Evolutionary conservation across 2,797 vertebrate genomes (phyloP), one percentile per base, ranked within the genome.

Genomic region (Lacerta bilineata): DNA sequence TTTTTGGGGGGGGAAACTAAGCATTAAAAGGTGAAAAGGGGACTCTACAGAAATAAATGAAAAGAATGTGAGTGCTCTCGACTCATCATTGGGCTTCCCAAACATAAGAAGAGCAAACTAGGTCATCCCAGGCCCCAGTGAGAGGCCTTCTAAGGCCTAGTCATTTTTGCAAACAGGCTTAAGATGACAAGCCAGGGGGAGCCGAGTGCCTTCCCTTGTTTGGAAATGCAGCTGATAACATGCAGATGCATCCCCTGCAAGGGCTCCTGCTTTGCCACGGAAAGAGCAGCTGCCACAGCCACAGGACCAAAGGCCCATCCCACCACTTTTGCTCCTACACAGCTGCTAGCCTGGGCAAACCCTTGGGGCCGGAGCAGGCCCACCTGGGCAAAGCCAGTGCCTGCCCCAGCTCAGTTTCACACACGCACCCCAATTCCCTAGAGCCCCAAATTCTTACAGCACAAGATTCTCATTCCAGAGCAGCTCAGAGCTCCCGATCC

Each of bases 391-490:
- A 36, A 20, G 3, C 2, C 43, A 55, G n/a, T 0, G 8, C 25
- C 36, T 41, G 61, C 39, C 18, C 7, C 39, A 18, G 61, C 61
- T 64, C 61, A 6, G 61, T 64, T 64, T 64, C 17, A 64, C 61
- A 18, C 50, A 55, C 13, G 3, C 50, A 15, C 79, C 46, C 69
- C 64, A 41, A 7, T 20, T 15, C 3, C 6, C 59, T 46, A 39
- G 50, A 68, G 41, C 27, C 39, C 66, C 43, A 36, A 4, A 27
- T 68, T 91, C 98, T 98, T 95, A 99, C 98, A 99, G 96, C 39
- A 97, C 96, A 78, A 99, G 98, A 96, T 97, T 98, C 92, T 99
- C 98, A 0, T 99, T 99, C 98, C 98, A 99, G 94, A 98, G 98
- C 88, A 99, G 97, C 95, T 99, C 98, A 0, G 97, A 97, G 94